Base-by-base conservation (phyloP, 92 coral and sea anemone genomes). In the Blastomussa wellsi region DNA sequence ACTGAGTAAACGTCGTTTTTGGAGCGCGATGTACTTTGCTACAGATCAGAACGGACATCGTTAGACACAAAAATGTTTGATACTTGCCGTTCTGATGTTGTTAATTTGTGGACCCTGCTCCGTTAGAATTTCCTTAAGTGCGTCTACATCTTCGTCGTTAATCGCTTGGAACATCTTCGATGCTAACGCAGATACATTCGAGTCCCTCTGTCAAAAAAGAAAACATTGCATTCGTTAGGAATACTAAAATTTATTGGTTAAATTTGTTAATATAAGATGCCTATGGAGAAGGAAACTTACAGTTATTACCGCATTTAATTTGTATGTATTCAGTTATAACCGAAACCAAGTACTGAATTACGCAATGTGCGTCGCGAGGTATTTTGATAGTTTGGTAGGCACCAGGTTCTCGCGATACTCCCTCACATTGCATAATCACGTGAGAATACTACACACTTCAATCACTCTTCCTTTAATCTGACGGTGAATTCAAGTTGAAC, bases 51-150 rank as follows among this genome's bases (percentile, higher is more conserved):
- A 62, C 17, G 33, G 28, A 26, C 17, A 9, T 12, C 32, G 33
- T 28, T 22, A 26, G 13, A 59, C 66, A 59, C 66, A 29, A 59
- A n/a, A 59, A 24, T 26, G n/a, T 28, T 47, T 49, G 19, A 10
- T 74, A 74, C 29, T 60, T 74, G 62, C 87, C 80, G 87, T 83
- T 74, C 53, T 74, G 62, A 33, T 14, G 35, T 22, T 60, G 81
- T 83, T 62, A 10, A 83, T 72, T 35, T 74, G 74, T 29, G 81
- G 48, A 0, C 47, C 31, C 37, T 74, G 81, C 22, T 75, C 87
- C 33, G 89, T 79, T 53, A 94, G 79, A 29, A 94, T 72, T 74
- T 94, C 93, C 65, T 87, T 84, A 31, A 94, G 87, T n/a, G 91
- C 77, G 41, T 60, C 83, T 9, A 87, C 75, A 35, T 94, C 93